These are phyloP conservation scores for Acrocephalus kingi DNA, from an alignment of 2,113 vertebrate species.

Conservation along the genomic window DNA sequence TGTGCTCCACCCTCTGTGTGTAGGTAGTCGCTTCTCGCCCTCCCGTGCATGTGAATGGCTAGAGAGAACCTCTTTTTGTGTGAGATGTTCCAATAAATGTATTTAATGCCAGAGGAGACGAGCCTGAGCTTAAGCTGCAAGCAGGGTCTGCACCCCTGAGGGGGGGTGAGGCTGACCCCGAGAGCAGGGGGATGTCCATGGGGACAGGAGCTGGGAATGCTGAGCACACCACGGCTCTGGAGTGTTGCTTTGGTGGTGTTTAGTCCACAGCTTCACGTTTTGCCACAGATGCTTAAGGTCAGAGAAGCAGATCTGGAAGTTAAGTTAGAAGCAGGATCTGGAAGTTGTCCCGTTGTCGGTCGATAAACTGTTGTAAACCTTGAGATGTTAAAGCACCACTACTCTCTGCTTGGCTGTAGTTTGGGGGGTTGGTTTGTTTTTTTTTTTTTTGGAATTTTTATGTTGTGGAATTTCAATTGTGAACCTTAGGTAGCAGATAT, in stretches of 20 bases:
- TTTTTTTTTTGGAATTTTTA: background rate
- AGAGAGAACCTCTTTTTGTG: conserved; percentile 82
- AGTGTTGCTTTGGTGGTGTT: rapidly evolving
- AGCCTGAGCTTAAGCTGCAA: background rate
- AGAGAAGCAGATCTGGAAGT: background rate
- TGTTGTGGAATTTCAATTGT: background rate
- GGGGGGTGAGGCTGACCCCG: background rate
- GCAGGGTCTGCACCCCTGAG: background rate
- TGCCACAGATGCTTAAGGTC: background rate
- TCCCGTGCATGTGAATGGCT: conserved; percentile 78
- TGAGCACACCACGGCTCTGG: rapidly evolving
- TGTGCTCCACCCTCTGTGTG: background rate
- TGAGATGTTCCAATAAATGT: conserved; percentile 76
- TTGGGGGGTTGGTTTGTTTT: background rate
- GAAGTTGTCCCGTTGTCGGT: background rate
- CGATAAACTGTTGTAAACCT: background rate
- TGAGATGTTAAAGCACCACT: background rate
- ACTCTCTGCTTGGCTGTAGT: background rate
- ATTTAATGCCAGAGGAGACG: conserved; percentile 59
- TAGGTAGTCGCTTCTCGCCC: conserved; percentile 63
- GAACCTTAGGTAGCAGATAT: conserved; percentile 1
- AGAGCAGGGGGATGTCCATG: rapidly evolving
- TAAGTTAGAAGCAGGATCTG: background rate
- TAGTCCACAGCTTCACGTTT: rapidly evolving
- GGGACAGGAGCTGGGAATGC: background rate